These are phyloP conservation scores for Penaeus japonicus DNA, from an alignment of 1,140 invertebrate species.

Conservation along the genomic window DNA sequence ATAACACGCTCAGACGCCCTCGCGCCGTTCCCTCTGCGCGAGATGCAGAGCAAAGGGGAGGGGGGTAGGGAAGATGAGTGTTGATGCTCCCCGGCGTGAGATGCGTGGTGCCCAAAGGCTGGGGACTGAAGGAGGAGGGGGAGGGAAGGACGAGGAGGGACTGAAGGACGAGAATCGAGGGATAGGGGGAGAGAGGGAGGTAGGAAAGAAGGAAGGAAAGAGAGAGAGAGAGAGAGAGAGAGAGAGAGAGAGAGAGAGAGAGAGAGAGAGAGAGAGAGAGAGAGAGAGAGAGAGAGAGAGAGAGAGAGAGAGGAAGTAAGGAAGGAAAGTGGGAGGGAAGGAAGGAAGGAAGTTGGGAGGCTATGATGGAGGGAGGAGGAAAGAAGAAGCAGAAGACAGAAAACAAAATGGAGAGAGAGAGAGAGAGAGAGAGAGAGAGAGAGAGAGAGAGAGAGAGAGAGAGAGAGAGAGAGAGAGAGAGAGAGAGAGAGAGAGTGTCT, in stretches of 20 bases:
- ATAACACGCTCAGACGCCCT: no score
- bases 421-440: background rate
- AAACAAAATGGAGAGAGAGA: background rate
- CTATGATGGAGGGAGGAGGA: background rate
- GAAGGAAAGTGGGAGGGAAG: background rate
- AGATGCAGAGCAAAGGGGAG: no score
- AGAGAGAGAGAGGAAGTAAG: background rate
- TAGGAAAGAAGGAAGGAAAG: background rate
- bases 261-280: background rate
- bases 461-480: background rate
- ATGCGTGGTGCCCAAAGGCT: no score
- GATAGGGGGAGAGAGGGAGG: no score
- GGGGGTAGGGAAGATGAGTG: no score
- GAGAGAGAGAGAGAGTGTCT: background rate
- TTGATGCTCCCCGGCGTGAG: no score
- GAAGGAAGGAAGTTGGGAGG: background rate
- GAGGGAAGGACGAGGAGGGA: no score
- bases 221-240: background rate
- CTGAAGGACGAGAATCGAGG: no score
- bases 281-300: background rate
- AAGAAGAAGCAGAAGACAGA: background rate
- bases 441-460: background rate
- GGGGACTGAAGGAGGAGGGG: no score
- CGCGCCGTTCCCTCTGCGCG: no score
- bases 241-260: background rate